Percentiles rank a stretch among this genome's conserved stretches.
Evolutionary conservation across 2,888 invertebrate species (phyloP).

Genomic region (Ennomos fuscantarius): DNA sequence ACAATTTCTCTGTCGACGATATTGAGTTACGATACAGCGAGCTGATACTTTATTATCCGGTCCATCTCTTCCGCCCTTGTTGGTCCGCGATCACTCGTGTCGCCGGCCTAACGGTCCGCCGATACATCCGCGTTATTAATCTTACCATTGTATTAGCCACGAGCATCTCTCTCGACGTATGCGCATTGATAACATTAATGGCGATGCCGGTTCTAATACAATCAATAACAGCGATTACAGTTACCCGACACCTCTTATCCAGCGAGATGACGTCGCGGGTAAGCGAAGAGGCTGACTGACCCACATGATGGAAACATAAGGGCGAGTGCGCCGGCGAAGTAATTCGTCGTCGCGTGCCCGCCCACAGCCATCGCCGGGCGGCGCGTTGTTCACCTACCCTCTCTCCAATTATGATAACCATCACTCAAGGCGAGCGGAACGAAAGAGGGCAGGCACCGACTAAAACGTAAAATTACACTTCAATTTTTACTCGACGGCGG

Average conservation of each 20-base stretch:
- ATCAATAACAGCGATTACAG: slow-evolving; percentile 76
- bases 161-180: slow-evolving; percentile 76
- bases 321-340: slow-evolving; percentile 48
- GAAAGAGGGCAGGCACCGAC: slow-evolving; percentile 83
- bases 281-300: slow-evolving; percentile 1
- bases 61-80: slow-evolving; percentile 83
- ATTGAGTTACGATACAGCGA: slow-evolving; percentile 76
- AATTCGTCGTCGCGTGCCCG: slow-evolving; percentile 68
- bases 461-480: slow-evolving; percentile 85
- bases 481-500: slow-evolving; percentile 80
- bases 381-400: slow-evolving; percentile 77
- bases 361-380: slow-evolving; percentile 70
- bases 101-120: slow-evolving; percentile 72
- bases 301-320: slow-evolving; percentile 24
- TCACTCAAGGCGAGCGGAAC: slow-evolving; percentile 85
- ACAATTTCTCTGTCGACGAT: slow-evolving; percentile 78
- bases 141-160: slow-evolving; percentile 80
- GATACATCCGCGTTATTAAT: slow-evolving; percentile 81
- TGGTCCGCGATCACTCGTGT: slow-evolving; percentile 77
- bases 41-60: slow-evolving; percentile 81
- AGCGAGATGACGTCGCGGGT: slow-evolving; percentile 33
- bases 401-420: slow-evolving; percentile 84
- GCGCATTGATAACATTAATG: slow-evolving; percentile 78
- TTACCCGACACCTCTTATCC: slow-evolving; percentile 67
- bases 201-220: slow-evolving; percentile 66